Base-by-base conservation (phyloP, 2,113 vertebrate genomes). In the Neolamprologus variostigma region DNA sequence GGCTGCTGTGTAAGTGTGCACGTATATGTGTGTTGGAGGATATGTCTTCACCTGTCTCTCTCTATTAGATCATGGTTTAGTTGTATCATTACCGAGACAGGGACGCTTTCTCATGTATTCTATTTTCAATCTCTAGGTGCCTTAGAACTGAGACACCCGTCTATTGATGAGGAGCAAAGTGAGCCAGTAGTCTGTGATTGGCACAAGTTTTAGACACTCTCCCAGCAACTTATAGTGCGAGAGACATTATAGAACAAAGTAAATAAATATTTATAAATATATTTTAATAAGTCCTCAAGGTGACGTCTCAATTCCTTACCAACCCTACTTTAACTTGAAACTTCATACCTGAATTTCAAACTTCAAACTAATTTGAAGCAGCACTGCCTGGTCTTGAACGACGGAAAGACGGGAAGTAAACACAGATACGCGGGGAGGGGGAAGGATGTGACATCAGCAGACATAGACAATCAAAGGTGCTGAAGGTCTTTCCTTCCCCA, bases 401-500 rank as follows among this genome's bases (percentile, higher is more conserved):
- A 97, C 94, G 97, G 96, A 97, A 97, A 97, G 96, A 96, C 97
- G 97, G 98, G 98, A 99, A 99, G 97, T 97, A 96, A 96, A 96
- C 96, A 87, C 33, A 83, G 96, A 89, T 31, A 86, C 26, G 85
- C 78, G 59, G 11, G 33, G 33, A 61, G 33, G 57, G 47, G 97
- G 97, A 98, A 99, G 98, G 98, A 99, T 95, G 91, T 98, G 98
- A 99, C 97, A 97, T 98, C 97, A 98, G 96, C 94, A 97, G 97
- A 96, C 97, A 95, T 95, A 96, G 97, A 99, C 97, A 99, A 99
- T 98, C 97, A 98, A 98, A 99, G 98, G 97, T 98, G 97, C 61
- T 97, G 98, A 98, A 98, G 98, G 98, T 98, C 98, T 97, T 99
- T 99, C 98, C 98, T 99, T 98, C 97, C 97, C 97, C 97, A 97